Evolutionary conservation across 2,888 invertebrate species (phyloP).

Genomic region (Beris chalybata): DNA sequence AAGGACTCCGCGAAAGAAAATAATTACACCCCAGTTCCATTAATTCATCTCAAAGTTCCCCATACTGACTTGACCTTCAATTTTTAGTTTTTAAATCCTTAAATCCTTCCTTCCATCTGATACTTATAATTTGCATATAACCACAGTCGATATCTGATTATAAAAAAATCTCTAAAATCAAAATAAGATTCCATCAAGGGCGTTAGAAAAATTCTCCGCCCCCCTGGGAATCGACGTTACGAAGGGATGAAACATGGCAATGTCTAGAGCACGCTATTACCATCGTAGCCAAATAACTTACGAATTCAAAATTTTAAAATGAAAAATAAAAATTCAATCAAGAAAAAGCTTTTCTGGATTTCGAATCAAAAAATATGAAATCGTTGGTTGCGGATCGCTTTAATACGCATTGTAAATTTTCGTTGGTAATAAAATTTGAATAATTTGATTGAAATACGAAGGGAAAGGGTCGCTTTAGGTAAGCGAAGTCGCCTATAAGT

Average conservation of each 20-base stretch:
- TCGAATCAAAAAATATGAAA: slow-evolving; percentile 39
- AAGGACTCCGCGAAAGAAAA: no score
- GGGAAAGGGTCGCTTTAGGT: background rate
- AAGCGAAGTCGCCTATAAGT: background rate
- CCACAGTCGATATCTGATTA: background rate
- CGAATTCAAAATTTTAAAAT: slow-evolving; percentile 37
- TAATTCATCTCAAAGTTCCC: no score
- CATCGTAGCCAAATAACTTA: slow-evolving; percentile 14
- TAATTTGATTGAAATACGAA: slow-evolving; percentile 34
- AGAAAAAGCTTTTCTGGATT: slow-evolving; percentile 41
- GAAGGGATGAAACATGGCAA: background rate
- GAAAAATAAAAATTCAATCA: slow-evolving; percentile 43
- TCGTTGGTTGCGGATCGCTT: slow-evolving; percentile 17
- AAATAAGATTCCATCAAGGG: background rate
- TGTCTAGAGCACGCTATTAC: background rate
- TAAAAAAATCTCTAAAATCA: background rate
- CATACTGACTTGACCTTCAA: background rate
- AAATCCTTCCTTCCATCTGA: background rate
- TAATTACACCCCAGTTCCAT: no score
- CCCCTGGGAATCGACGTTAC: slow-evolving; percentile 3
- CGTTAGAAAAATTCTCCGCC: slow-evolving; percentile 7
- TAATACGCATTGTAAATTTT: slow-evolving; percentile 28
- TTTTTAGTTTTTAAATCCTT: background rate
- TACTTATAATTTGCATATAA: slow-evolving; percentile 3
- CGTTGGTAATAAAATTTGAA: slow-evolving; percentile 39